Conservation (phyloP, 2,888 invertebrate species). For the Brenthis hecate region DNA sequence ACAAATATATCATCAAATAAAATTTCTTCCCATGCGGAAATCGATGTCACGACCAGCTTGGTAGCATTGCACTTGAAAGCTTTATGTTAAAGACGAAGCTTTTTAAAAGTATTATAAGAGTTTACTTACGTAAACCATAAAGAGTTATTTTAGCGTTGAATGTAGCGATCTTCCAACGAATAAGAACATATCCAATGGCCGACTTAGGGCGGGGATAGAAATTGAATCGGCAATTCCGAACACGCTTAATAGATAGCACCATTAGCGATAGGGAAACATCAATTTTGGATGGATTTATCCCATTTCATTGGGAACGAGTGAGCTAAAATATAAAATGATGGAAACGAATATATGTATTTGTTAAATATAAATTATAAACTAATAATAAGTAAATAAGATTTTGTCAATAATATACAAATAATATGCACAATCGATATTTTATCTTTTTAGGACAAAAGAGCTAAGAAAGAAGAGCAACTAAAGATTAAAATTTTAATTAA, state of each 20-base stretch:
- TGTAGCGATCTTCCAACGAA: constrained; percentile 15
- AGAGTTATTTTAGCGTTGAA: constrained; percentile 14
- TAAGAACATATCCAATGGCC: constrained; percentile 52
- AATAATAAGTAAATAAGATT: no score
- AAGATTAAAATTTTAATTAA: no score
- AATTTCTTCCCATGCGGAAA: no score
- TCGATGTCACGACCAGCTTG: no score
- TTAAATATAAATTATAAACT: no score
- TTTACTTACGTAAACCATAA: neutral
- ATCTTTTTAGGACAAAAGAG: no score
- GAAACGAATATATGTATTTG: neutral
- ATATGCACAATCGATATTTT: no score
- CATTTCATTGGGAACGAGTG: neutral
- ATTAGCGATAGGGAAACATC: constrained; percentile 52
- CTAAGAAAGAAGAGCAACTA: no score
- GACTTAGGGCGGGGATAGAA: constrained; percentile 56
- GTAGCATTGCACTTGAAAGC: no score
- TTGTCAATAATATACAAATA: no score
- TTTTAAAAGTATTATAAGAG: neutral
- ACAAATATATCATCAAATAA: no score
- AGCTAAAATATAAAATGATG: neutral
- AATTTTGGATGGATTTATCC: constrained; percentile 5
- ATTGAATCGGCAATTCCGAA: constrained; percentile 63
- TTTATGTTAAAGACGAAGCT: no score
- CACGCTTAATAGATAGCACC: constrained; percentile 71